Evolutionary conservation across 37 sponge, comb jelly and placozoan genomes (phyloP).

Genomic region (Beroe ovata): DNA sequence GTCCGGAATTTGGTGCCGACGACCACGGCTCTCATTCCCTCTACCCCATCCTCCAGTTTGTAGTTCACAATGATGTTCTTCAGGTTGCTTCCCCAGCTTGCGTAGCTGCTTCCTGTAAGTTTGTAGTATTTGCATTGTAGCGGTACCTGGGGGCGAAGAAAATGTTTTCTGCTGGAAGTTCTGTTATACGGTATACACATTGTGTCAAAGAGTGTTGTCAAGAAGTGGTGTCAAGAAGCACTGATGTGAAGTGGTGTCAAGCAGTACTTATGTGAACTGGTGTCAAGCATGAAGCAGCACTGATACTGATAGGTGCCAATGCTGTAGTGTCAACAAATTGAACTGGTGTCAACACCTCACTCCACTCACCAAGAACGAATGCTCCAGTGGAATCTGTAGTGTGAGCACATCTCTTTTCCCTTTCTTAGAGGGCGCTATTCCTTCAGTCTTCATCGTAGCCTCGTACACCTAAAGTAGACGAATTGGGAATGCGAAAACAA

Average conservation of each 20-base stretch:
- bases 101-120: background rate
- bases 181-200: too few relatives aligned
- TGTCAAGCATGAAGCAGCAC: too few relatives aligned
- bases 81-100: background rate
- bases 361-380: slow-evolving; percentile 2
- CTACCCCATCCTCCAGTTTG: slow-evolving; percentile 16
- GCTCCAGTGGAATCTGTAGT: slow-evolving; percentile 16
- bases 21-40: background rate
- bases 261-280: too few relatives aligned
- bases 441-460: background rate
- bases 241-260: too few relatives aligned
- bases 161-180: too few relatives aligned
- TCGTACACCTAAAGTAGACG: slow-evolving; percentile 8
- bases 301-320: too few relatives aligned
- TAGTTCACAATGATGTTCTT: background rate
- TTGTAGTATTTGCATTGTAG: slow-evolving; percentile 37
- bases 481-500: too few relatives aligned
- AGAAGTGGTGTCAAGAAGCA: too few relatives aligned
- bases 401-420: background rate
- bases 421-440: background rate
- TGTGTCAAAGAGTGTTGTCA: too few relatives aligned
- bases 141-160: background rate
- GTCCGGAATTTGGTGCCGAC: too few relatives aligned
- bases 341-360: too few relatives aligned
- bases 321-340: too few relatives aligned